phyloP scores from a whole-genome alignment of 2,113 vertebrate genomes.

The Haplochromis burtoni region DNA sequence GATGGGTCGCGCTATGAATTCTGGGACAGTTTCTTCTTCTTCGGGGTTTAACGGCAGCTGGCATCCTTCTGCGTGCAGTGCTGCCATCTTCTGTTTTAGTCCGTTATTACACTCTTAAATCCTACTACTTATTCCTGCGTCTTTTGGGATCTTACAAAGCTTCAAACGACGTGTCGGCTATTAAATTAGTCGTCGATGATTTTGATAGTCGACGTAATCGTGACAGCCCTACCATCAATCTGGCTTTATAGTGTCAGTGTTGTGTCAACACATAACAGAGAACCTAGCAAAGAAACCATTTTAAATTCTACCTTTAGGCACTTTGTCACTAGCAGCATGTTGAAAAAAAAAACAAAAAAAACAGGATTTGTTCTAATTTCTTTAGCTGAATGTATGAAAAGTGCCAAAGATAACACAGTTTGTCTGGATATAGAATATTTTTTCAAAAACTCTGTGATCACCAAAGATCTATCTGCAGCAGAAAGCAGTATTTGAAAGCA shows the following conservation, averaged over 20 bases:
- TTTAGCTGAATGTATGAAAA: not conserved
- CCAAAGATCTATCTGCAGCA: not conserved
- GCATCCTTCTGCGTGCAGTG: not conserved
- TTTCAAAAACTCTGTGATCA: not conserved
- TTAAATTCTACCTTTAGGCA: not conserved
- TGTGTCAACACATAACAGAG: not conserved
- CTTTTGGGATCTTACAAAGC: not conserved
- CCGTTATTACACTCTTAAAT: not conserved
- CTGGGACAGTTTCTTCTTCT: not conserved
- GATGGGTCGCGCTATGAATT: not conserved
- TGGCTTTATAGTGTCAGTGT: not conserved
- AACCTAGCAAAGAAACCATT: not conserved
- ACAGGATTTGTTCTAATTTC: not conserved
- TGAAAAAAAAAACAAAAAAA: accelerated
- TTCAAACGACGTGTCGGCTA: not conserved
- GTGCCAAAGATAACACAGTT: not conserved
- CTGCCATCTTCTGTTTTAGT: not conserved
- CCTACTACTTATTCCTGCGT: not conserved
- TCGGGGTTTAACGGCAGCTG: not conserved
- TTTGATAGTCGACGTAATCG: not conserved
- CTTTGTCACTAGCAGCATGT: not conserved
- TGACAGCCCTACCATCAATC: not conserved
- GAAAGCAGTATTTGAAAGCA: not conserved
- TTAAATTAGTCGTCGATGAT: not conserved
- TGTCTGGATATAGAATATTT: not conserved